Conservation (phyloP, 2,888 invertebrate genomes). For the Holacanthella duospinosa region DNA sequence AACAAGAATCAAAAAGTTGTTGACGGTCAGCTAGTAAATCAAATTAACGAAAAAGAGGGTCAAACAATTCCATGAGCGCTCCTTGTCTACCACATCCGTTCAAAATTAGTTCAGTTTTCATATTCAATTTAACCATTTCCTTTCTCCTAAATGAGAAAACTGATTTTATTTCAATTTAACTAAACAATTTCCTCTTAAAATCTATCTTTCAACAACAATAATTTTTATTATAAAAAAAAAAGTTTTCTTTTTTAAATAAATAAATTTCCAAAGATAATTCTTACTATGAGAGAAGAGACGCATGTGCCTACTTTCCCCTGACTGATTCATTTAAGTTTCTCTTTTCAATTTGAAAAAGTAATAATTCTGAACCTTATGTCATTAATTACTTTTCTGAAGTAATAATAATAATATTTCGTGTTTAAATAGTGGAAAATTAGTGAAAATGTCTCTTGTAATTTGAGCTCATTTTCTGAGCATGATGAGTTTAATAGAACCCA, state of each 20-base stretch:
- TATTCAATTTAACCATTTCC: background rate
- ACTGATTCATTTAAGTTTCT: background rate
- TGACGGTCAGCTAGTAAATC: background rate
- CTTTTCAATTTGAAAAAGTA: background rate
- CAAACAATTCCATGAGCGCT: no score
- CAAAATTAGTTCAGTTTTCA: background rate
- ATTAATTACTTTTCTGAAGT: background rate
- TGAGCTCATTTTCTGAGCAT: slow-evolving; percentile 12
- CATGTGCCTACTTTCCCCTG: background rate
- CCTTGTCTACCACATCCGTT: background rate
- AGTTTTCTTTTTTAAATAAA: background rate
- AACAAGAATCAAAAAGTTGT: no score
- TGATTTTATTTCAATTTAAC: no score
- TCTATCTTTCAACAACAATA: background rate
- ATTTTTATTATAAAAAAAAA: background rate
- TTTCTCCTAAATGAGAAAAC: background rate
- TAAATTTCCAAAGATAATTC: background rate
- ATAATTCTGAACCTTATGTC: background rate
- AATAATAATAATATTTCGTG: background rate
- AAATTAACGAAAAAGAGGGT: background rate
- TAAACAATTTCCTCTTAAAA: background rate
- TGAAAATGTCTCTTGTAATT: slow-evolving; percentile 12
- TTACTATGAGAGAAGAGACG: background rate
- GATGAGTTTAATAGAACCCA: slow-evolving; percentile 16
- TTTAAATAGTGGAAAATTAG: slow-evolving; percentile 7